These are phyloP conservation scores for Mus caroli DNA, from an alignment of 2,797 vertebrate species.

Conservation along the genomic window DNA sequence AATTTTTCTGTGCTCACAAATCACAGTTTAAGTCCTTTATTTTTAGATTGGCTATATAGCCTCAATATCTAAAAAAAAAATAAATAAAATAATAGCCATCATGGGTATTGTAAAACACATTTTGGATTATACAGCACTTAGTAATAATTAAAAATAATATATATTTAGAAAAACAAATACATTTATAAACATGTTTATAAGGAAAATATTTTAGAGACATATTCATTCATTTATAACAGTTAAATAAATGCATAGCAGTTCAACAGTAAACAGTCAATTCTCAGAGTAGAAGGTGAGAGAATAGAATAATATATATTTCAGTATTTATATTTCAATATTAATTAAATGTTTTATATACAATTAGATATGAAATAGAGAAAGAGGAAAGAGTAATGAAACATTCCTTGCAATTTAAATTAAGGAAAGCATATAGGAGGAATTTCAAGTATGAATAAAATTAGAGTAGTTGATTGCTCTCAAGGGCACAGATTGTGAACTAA, in stretches of 20 bases:
- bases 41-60: neutral
- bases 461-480: neutral
- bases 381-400: neutral
- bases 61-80: neutral
- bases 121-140: neutral
- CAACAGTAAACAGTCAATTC: neutral
- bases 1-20: neutral
- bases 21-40: neutral
- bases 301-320: neutral
- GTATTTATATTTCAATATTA: neutral
- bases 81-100: neutral
- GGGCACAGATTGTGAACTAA: neutral
- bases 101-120: neutral
- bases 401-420: neutral
- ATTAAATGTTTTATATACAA: neutral
- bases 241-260: neutral
- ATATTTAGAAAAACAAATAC: neutral
- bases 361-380: neutral
- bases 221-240: neutral
- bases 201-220: neutral
- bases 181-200: neutral
- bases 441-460: neutral
- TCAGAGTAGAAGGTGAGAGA: neutral
- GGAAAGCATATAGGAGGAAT: neutral
- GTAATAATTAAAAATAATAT: slow-evolving; percentile 7